A percentile compares a stretch with the other conserved stretches of the same genome.
Evolutionary conservation across 2,888 invertebrate species (phyloP).

Genomic region (Epirrhoe alternata): DNA sequence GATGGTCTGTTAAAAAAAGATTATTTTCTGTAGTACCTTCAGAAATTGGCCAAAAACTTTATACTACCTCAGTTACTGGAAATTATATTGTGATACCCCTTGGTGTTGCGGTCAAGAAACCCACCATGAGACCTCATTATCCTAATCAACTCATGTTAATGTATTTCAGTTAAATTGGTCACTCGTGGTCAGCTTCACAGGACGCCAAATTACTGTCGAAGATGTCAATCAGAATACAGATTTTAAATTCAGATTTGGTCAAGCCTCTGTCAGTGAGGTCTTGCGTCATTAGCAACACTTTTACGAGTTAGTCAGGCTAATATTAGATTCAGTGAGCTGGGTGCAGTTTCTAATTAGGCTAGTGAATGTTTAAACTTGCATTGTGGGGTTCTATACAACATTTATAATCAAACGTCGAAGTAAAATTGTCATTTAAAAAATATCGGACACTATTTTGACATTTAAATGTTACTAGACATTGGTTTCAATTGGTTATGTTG

Average conservation of each 20-base stretch:
- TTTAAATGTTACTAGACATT: too few relatives aligned
- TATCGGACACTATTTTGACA: too few relatives aligned
- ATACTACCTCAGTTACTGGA: too few relatives aligned
- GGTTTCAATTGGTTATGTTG: too few relatives aligned
- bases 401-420: too few relatives aligned
- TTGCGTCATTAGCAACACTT: slow-evolving; percentile 23
- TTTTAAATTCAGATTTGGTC: slow-evolving; percentile 26
- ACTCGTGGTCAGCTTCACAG: slow-evolving; percentile 21
- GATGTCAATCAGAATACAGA: slow-evolving; percentile 33
- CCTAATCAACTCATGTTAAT: not conserved
- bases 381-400: too few relatives aligned
- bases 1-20: too few relatives aligned
- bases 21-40: too few relatives aligned
- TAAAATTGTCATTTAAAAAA: too few relatives aligned
- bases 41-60: too few relatives aligned
- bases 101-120: not conserved
- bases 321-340: not conserved
- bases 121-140: not conserved
- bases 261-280: slow-evolving; percentile 13
- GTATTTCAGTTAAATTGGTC: slow-evolving; percentile 3
- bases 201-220: slow-evolving; percentile 35
- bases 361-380: not conserved
- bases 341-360: not conserved
- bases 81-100: too few relatives aligned
- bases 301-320: slow-evolving; percentile 6